Conservation (phyloP, 2,113 vertebrate genomes). For the Chamaetylas fuelleborni region DNA sequence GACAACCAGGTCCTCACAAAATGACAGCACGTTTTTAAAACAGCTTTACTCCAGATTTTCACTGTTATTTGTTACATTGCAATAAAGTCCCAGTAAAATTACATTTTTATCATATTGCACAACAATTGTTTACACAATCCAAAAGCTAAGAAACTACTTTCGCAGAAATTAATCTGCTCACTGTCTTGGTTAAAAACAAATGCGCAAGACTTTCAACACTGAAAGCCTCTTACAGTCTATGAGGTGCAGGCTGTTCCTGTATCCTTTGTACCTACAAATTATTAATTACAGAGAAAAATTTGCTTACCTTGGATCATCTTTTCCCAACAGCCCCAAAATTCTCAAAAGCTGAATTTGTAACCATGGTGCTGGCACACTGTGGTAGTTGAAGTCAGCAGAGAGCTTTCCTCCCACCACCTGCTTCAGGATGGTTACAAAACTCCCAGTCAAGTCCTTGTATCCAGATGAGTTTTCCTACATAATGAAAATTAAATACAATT, state of each 20-base stretch:
- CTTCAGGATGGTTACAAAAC: conserved; percentile 93
- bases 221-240: background rate
- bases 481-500: background rate
- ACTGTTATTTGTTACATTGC: background rate
- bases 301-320: conserved; percentile 87
- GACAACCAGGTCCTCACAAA: background rate
- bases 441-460: conserved; percentile 89
- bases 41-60: background rate
- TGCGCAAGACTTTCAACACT: rapidly evolving
- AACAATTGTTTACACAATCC: background rate
- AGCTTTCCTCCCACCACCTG: conserved; percentile 96
- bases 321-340: conserved; percentile 89
- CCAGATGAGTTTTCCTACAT: conserved; percentile 83
- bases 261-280: background rate
- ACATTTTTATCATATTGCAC: background rate
- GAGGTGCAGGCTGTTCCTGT: background rate
- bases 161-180: background rate
- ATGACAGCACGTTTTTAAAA: background rate
- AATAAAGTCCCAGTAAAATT: background rate
- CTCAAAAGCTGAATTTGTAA: conserved; percentile 94
- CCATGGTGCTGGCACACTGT: conserved; percentile 95
- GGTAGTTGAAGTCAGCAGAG: conserved; percentile 93
- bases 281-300: background rate
- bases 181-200: background rate
- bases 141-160: background rate